phyloP scores from a whole-genome alignment of 2,113 vertebrate genomes.

The Sciurus niger region DNA sequence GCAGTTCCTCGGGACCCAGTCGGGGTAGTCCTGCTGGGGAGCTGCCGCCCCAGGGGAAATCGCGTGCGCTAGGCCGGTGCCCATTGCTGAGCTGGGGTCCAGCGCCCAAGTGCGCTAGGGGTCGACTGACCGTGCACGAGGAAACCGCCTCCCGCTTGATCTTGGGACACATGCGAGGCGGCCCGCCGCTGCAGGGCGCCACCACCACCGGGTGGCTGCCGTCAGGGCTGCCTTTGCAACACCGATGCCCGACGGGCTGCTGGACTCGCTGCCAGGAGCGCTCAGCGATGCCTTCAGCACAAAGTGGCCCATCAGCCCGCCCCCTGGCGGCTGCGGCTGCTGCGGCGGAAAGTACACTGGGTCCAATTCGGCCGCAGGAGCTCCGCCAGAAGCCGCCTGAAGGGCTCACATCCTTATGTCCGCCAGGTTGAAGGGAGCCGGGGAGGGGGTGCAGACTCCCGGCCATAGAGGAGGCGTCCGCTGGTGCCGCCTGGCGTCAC shows the following conservation, averaged over 20 bases:
- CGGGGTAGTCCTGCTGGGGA: too few relatives aligned
- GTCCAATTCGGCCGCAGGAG: constrained; percentile 96
- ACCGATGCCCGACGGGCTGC: constrained; percentile 87
- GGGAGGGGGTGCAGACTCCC: constrained; percentile 78
- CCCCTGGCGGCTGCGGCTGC: constrained; percentile 83
- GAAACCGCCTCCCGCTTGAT: too few relatives aligned
- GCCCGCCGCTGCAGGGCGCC: constrained; percentile 77
- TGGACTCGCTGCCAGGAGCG: constrained; percentile 90
- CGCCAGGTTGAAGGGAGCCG: constrained; percentile 89
- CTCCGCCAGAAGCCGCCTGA: constrained; percentile 96
- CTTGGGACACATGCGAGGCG: too few relatives aligned
- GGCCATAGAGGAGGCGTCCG: constrained; percentile 73
- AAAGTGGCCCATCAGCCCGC: constrained; percentile 94
- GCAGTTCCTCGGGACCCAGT: too few relatives aligned
- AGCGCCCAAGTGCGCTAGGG: too few relatives aligned
- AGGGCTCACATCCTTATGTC: constrained; percentile 96
- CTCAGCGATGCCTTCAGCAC: constrained; percentile 94
- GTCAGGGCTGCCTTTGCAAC: constrained; percentile 88
- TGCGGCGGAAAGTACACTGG: constrained; percentile 93
- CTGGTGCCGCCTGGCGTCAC: constrained; percentile 82
- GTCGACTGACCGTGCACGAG: too few relatives aligned
- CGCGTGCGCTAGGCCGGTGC: too few relatives aligned
- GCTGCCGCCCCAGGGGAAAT: too few relatives aligned
- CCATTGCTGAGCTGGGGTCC: too few relatives aligned
- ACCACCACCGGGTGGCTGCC: constrained; percentile 72